These are phyloP conservation scores for Lordiphosa fenestrarum DNA, from an alignment of 2,888 invertebrate species.

Conservation along the genomic window DNA sequence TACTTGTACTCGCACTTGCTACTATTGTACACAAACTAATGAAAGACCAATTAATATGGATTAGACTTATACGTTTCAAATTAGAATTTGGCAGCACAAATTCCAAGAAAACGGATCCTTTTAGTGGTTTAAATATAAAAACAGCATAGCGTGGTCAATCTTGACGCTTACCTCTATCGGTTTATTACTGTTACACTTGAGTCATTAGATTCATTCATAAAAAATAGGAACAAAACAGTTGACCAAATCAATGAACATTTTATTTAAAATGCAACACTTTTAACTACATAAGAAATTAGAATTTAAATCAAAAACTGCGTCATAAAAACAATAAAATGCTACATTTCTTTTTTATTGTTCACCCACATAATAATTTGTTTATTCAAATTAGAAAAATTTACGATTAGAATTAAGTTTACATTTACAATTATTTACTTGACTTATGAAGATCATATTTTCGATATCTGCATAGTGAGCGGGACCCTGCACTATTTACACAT, in stretches of 20 bases:
- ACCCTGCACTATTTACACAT: constrained; percentile 43
- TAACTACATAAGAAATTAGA: constrained; percentile 8
- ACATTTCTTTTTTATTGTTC: constrained; percentile 52
- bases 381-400: constrained; percentile 72
- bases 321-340: constrained; percentile 2
- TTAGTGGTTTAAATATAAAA: too few relatives aligned
- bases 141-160: too few relatives aligned
- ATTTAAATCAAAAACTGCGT: background rate
- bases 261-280: constrained; percentile 11
- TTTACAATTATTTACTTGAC: constrained; percentile 62
- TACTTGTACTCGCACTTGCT: too few relatives aligned
- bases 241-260: constrained; percentile 5
- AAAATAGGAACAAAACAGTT: too few relatives aligned
- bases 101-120: too few relatives aligned
- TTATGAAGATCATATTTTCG: constrained; percentile 62
- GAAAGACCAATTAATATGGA: too few relatives aligned
- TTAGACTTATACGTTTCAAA: too few relatives aligned
- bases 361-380: constrained; percentile 72
- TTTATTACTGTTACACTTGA: too few relatives aligned
- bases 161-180: too few relatives aligned
- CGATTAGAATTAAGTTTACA: constrained; percentile 68
- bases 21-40: too few relatives aligned
- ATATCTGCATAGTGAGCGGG: constrained; percentile 50
- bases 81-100: too few relatives aligned
- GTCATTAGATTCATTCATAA: too few relatives aligned